A percentile compares a stretch with the other conserved stretches of the same genome.
These are phyloP conservation scores for Scolopax mira DNA, from an alignment of 2,113 vertebrate species.

Conservation along the genomic window DNA sequence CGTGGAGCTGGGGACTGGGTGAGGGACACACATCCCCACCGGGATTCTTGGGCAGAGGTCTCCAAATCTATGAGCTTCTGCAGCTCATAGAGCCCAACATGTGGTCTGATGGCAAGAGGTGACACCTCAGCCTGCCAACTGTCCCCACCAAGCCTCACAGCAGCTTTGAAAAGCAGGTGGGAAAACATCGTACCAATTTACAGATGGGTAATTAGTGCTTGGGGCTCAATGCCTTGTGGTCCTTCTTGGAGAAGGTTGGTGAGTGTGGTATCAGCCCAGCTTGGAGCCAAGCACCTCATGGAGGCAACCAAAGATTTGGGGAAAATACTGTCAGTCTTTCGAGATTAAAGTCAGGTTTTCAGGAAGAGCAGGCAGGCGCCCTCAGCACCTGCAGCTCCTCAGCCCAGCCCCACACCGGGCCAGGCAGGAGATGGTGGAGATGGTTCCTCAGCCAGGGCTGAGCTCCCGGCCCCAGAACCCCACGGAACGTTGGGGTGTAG, in stretches of 20 bases:
- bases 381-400: background rate
- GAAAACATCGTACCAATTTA: background rate
- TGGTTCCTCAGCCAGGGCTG: background rate
- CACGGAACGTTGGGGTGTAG: fast-evolving
- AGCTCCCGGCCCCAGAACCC: background rate
- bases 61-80: background rate
- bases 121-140: background rate
- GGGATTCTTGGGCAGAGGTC: background rate
- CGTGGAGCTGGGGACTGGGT: background rate
- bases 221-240: background rate
- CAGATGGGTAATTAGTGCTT: background rate
- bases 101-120: fast-evolving
- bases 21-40: background rate
- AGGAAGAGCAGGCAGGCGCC: background rate
- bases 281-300: background rate
- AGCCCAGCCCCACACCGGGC: fast-evolving
- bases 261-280: background rate
- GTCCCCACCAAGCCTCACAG: background rate
- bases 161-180: background rate
- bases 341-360: background rate
- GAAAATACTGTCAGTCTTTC: background rate
- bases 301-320: background rate
- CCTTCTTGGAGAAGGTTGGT: background rate
- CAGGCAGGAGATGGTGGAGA: background rate
- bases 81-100: background rate